Evolutionary conservation across 2,797 vertebrate species (phyloP).

Genomic region (Rhynchotus rufescens): DNA sequence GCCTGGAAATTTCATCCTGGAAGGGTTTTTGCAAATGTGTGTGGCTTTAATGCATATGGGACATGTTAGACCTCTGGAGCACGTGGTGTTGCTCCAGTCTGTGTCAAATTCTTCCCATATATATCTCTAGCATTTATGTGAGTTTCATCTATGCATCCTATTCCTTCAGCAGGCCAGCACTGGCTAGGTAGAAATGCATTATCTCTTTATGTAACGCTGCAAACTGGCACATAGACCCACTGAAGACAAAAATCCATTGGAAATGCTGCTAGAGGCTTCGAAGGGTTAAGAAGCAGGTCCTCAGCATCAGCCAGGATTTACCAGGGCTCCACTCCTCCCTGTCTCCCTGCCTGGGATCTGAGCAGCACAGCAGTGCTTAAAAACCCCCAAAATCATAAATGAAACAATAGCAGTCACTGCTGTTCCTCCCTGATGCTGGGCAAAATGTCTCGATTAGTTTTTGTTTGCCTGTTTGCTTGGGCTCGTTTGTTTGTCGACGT

Average conservation of each 20-base stretch:
- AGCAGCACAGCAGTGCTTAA: fast-evolving
- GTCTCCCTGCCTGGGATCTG: fast-evolving
- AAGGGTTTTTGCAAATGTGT: neutral
- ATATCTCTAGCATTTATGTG: neutral
- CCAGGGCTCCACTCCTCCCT: neutral
- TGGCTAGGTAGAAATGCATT: neutral
- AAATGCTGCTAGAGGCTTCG: neutral
- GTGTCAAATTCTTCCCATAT: too few species aligned
- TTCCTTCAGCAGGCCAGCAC: too few species aligned
- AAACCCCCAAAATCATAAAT: neutral
- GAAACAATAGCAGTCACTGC: neutral
- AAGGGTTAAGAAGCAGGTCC: too few species aligned
- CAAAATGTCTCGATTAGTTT: neutral
- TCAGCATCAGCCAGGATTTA: neutral
- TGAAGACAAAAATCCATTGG: neutral
- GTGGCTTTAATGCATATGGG: neutral
- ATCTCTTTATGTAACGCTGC: neutral
- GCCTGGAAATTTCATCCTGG: neutral
- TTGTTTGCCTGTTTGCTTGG: neutral
- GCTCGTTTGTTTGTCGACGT: slow-evolving; percentile 14
- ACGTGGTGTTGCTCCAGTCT: too few species aligned
- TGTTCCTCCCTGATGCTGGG: fast-evolving
- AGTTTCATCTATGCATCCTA: too few species aligned
- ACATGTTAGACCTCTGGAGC: too few species aligned
- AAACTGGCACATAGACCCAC: fast-evolving